phyloP scores from a whole-genome alignment of 2,113 vertebrate species.

The Cygnus atratus region DNA sequence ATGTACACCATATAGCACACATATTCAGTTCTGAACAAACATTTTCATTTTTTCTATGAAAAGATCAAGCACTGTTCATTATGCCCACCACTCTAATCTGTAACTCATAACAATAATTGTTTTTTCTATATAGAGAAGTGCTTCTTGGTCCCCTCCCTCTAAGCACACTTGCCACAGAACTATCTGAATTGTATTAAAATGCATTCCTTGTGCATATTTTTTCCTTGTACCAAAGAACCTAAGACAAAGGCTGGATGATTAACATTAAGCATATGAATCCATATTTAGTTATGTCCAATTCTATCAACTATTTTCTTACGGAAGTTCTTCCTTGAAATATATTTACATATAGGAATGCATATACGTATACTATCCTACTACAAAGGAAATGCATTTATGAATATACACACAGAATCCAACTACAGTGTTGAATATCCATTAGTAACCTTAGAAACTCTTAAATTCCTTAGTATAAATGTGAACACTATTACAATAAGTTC shows the following conservation, averaged over 20 bases:
- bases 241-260: background rate
- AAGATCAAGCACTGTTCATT: background rate
- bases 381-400: background rate
- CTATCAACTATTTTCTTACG: background rate
- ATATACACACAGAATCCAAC: background rate
- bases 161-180: background rate
- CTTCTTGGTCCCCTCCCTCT: background rate
- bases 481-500: background rate
- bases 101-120: background rate
- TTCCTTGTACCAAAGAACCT: background rate
- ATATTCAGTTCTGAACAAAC: background rate
- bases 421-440: background rate
- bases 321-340: background rate
- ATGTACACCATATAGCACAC: background rate
- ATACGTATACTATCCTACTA: background rate
- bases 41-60: background rate
- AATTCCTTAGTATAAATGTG: background rate
- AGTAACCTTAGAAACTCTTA: background rate
- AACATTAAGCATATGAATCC: background rate
- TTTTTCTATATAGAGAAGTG: background rate
- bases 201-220: background rate
- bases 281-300: background rate
- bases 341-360: background rate
- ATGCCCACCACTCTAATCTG: background rate
- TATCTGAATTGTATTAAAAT: background rate